Conservation (phyloP, 2,888 invertebrate species). For the Amphipyra tragopoginis region DNA sequence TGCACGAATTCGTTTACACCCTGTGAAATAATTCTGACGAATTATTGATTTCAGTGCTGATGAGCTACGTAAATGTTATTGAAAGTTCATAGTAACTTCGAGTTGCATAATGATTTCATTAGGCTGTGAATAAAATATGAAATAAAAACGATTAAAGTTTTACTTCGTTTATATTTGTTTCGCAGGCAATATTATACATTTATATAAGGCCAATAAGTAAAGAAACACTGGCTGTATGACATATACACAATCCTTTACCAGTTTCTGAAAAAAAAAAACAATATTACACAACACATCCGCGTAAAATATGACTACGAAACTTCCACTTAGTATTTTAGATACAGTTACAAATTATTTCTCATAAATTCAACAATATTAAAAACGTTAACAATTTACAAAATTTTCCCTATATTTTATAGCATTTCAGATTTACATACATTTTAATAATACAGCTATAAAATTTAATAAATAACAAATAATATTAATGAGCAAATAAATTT, state of each 20-base stretch:
- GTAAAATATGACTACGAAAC: constrained; percentile 66
- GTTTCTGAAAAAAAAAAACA: constrained; percentile 46
- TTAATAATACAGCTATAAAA: constrained; percentile 53
- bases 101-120: too few relatives aligned
- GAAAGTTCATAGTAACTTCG: too few relatives aligned
- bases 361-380: constrained; percentile 85
- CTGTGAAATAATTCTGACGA: not conserved
- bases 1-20: too few relatives aligned
- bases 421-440: constrained; percentile 71
- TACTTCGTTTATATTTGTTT: constrained; percentile 83
- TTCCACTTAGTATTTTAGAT: constrained; percentile 64
- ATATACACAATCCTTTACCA: constrained; percentile 64
- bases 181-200: constrained; percentile 85
- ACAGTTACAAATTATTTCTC: constrained; percentile 76
- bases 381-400: constrained; percentile 86
- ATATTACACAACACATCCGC: constrained; percentile 53
- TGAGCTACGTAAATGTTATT: too few relatives aligned
- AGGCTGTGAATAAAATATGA: constrained; percentile 9
- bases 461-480: constrained; percentile 42
- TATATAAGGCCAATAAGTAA: constrained; percentile 79
- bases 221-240: constrained; percentile 67
- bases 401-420: constrained; percentile 71
- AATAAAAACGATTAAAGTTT: constrained; percentile 61
- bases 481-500: constrained; percentile 56
- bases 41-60: not conserved